A percentile compares a stretch with the other conserved stretches of the same genome.
phyloP scores from a whole-genome alignment of 2,888 invertebrate genomes.

The Deilephila elpenor region DNA sequence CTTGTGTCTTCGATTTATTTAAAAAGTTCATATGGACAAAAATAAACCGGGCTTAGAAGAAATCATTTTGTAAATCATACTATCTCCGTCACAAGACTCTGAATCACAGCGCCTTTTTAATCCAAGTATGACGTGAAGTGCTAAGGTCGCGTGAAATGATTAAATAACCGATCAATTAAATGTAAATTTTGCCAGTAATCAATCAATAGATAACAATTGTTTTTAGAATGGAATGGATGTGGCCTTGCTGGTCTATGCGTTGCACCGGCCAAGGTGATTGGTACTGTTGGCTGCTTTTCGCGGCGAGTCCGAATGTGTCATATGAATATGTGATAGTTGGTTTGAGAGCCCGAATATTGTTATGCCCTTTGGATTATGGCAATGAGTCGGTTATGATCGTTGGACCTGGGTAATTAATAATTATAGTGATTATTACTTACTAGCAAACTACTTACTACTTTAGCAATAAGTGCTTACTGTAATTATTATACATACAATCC shows the following conservation, averaged over 20 bases:
- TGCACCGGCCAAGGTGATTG: slow-evolving; percentile 55
- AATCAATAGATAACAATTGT: slow-evolving; percentile 58
- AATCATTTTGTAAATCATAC: background rate
- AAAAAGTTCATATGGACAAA: background rate
- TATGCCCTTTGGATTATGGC: too few species aligned
- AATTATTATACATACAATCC: too few species aligned
- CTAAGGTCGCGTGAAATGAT: background rate
- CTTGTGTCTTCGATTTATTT: too few species aligned
- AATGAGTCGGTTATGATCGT: too few species aligned
- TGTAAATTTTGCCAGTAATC: slow-evolving; percentile 21
- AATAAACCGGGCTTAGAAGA: background rate
- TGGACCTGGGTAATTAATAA: too few species aligned
- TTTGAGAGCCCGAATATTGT: too few species aligned
- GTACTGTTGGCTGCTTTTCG: background rate
- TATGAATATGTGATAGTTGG: background rate
- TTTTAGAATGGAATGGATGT: slow-evolving; percentile 57
- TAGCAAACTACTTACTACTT: too few species aligned
- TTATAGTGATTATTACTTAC: too few species aligned
- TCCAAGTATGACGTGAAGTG: background rate
- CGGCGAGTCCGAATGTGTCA: background rate
- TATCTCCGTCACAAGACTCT: background rate
- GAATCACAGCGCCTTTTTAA: background rate
- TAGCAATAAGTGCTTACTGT: too few species aligned
- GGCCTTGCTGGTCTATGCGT: slow-evolving; percentile 54
- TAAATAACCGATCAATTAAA: slow-evolving; percentile 31